Evolutionary conservation across 2,888 invertebrate genomes (phyloP).

Genomic region (Orchesellides sinensis): DNA sequence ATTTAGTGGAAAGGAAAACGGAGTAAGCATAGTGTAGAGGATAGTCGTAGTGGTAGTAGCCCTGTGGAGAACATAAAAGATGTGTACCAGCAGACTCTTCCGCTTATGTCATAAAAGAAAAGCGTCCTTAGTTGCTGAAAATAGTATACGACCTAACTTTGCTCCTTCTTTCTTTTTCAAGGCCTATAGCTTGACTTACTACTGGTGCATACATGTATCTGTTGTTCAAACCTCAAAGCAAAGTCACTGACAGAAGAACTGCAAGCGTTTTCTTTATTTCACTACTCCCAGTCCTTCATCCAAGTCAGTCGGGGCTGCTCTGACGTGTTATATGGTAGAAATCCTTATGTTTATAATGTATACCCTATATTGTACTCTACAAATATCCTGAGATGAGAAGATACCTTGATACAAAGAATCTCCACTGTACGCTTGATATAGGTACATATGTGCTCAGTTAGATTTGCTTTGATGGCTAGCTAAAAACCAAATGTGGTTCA

Average conservation of each 20-base stretch:
- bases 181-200: constrained; percentile 38
- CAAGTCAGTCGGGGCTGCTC: background rate
- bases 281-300: background rate
- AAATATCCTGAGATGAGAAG: background rate
- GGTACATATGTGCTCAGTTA: constrained; percentile 6
- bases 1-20: background rate
- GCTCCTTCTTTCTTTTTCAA: constrained; percentile 25
- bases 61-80: constrained; percentile 49
- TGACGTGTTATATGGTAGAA: background rate
- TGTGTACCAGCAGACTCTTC: constrained; percentile 51
- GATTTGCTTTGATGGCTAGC: constrained; percentile 43
- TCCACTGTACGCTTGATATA: background rate
- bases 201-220: constrained; percentile 8
- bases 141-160: background rate
- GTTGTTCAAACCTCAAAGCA: constrained; percentile 32
- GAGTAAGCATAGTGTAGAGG: background rate
- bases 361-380: background rate
- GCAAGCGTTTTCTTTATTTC: background rate
- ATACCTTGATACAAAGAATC: too few relatives aligned
- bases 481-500: constrained; percentile 39
- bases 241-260: constrained; percentile 8
- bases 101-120: constrained; percentile 42
- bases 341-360: background rate
- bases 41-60: too few relatives aligned
- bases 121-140: background rate